Percentiles rank a stretch among this genome's conserved stretches.
These are phyloP conservation scores for Zonitis immaculata DNA, from an alignment of 2,888 invertebrate genomes.

Conservation along the genomic window DNA sequence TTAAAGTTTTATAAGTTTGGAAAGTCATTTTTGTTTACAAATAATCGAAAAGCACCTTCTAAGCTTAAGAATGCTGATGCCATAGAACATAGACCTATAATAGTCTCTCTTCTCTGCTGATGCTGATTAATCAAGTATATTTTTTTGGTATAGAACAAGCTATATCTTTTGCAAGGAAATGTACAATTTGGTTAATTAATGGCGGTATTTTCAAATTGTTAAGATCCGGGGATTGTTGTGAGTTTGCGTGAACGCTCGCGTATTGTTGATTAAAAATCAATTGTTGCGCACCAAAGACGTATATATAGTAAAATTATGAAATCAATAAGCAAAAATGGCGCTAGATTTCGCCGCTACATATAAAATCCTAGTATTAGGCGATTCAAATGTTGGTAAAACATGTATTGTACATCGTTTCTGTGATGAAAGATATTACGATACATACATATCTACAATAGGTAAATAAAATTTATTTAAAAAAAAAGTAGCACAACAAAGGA, in stretches of 20 bases:
- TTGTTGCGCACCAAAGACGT: slow-evolving; percentile 25
- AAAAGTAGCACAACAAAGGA: neutral
- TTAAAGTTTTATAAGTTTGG: too few relatives aligned
- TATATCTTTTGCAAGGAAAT: too few relatives aligned
- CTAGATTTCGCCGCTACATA: slow-evolving; percentile 82
- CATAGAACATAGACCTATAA: too few relatives aligned
- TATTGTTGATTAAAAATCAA: slow-evolving; percentile 28
- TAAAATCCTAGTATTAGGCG: slow-evolving; percentile 80
- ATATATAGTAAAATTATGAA: slow-evolving; percentile 21
- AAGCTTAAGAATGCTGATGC: too few relatives aligned
- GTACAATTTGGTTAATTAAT: too few relatives aligned
- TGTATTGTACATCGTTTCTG: slow-evolving; percentile 87
- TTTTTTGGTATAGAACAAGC: too few relatives aligned
- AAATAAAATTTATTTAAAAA: slow-evolving; percentile 43
- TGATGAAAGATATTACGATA: slow-evolving; percentile 85
- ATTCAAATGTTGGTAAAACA: slow-evolving; percentile 87
- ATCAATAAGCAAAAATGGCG: slow-evolving; percentile 58
- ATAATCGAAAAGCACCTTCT: too few relatives aligned
- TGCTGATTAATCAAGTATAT: too few relatives aligned
- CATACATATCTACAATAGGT: slow-evolving; percentile 89
- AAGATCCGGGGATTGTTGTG: too few relatives aligned
- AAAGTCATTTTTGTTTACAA: too few relatives aligned
- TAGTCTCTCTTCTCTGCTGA: too few relatives aligned
- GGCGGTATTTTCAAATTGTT: too few relatives aligned
- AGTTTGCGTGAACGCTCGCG: slow-evolving; percentile 3